These are phyloP conservation scores for Rhinoptilus africanus DNA, from an alignment of 2,113 vertebrate species.

Conservation along the genomic window DNA sequence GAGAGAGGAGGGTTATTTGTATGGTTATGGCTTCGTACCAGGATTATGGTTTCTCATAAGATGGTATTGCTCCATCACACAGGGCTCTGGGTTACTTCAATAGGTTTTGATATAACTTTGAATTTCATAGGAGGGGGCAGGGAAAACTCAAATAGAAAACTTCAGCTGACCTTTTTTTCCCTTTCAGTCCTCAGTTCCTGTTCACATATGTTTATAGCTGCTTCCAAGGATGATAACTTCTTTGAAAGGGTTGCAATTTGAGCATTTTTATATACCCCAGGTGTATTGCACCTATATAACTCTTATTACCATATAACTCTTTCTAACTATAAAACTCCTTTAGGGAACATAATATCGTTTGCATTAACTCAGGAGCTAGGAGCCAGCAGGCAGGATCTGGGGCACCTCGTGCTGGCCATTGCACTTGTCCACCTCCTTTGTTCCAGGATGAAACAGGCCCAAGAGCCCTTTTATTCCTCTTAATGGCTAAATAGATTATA, in stretches of 20 bases:
- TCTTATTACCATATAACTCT: slow-evolving; percentile 64
- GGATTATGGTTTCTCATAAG: slow-evolving; percentile 9
- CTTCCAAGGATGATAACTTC: slow-evolving; percentile 53
- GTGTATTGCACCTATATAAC: slow-evolving; percentile 55
- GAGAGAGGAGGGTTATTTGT: background rate
- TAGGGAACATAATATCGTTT: slow-evolving; percentile 23
- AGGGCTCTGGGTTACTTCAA: background rate
- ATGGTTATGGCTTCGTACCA: background rate
- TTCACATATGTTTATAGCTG: slow-evolving; percentile 28
- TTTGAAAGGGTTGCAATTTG: slow-evolving; percentile 39
- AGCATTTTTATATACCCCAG: slow-evolving; percentile 37
- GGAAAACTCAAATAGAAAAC: background rate
- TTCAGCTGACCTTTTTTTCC: background rate
- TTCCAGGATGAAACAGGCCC: background rate
- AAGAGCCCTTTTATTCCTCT: background rate
- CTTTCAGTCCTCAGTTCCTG: background rate
- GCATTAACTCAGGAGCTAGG: slow-evolving; percentile 12
- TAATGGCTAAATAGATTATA: slow-evolving; percentile 29
- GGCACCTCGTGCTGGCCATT: background rate
- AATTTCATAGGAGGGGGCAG: background rate
- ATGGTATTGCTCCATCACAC: background rate
- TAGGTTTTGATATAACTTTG: background rate
- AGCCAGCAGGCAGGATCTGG: background rate
- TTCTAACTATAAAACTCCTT: slow-evolving; percentile 45
- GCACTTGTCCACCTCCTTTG: background rate